Percentiles rank a stretch among this genome's conserved stretches.
These are phyloP conservation scores for Periparus ater DNA, from an alignment of 2,797 vertebrate species.

Conservation along the genomic window DNA sequence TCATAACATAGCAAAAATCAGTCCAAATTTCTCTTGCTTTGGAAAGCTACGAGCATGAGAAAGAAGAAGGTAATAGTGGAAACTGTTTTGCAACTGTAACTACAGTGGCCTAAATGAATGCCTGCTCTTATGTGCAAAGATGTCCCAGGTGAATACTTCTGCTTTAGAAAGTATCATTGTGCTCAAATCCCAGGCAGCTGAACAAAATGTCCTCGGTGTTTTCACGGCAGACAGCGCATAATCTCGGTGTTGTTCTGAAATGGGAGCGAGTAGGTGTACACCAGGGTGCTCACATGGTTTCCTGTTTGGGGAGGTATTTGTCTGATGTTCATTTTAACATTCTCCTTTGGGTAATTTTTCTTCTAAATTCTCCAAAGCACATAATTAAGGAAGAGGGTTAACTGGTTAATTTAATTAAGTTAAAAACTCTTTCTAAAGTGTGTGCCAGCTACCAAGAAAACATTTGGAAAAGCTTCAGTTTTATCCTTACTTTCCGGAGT, in stretches of 20 bases:
- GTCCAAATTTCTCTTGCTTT: constrained; percentile 3
- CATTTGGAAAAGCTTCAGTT: constrained; percentile 28
- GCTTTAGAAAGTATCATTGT: constrained; percentile 35
- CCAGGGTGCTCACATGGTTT: constrained; percentile 10
- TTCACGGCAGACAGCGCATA: background rate
- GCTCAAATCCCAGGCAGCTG: background rate
- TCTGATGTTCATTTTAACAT: constrained; percentile 32
- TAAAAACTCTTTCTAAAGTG: constrained; percentile 19
- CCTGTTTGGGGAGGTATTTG: constrained; percentile 32
- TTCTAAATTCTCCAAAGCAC: constrained; percentile 31
- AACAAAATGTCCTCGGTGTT: constrained; percentile 52
- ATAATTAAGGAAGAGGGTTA: constrained; percentile 50
- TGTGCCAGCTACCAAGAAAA: constrained; percentile 34
- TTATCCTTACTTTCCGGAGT: constrained; percentile 25
- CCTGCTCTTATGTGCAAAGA: constrained; percentile 31
- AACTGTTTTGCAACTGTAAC: constrained; percentile 60
- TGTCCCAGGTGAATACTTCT: constrained; percentile 44
- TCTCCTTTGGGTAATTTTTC: constrained; percentile 30
- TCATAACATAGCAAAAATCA: background rate
- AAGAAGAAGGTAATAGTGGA: constrained; percentile 25
- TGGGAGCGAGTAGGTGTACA: constrained; percentile 27
- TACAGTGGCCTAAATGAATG: constrained; percentile 45
- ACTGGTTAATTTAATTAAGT: constrained; percentile 56
- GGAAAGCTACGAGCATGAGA: background rate
- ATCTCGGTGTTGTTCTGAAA: constrained; percentile 18